Evolutionary conservation across 2,888 invertebrate species (phyloP), one percentile per base, ranked within the genome.

Genomic region (Caenorhabditis imperialis): DNA sequence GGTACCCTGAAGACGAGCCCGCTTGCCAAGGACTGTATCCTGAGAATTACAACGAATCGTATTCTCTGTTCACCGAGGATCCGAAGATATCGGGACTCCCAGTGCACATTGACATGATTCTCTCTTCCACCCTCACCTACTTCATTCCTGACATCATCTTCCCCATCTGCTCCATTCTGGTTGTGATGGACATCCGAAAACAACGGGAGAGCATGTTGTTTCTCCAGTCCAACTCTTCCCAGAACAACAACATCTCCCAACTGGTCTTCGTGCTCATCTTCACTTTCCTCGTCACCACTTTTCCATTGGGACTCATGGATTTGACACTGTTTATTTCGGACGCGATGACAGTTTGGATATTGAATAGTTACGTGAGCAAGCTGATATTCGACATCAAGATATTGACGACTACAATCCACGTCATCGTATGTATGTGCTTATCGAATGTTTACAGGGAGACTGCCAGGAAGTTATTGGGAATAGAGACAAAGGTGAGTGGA

Each of bases 401-500:
- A 27, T 14, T 47, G n/a, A 47, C 45, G 2, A 47, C 45, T 6
- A 47, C 45, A 47, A 27, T 47, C 45, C 45, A 47, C 45, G 45
- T 47, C 27, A 27, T 47, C 1, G 27, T 47, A 3, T 47, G 45
- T 25, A 14, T 7, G 6, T 47, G n/a, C 5, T 27, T 47, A 27
- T 47, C 45, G 27, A 47, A 27, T 25, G 20, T 47, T 6, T 47
- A 47, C 27, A 23, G 45, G 8, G 45, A 47, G 12, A 47, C 45
- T 25, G 25, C 45, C 1, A 25, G 18, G 25, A 47, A 47, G 14
- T 4, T 47, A 5, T 3, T 22, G 38, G 38, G 40, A 10, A 40
- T 20, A 20, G 20, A 18, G 18, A 10, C 5, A 20, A 40, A 18
- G 40, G 40, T 40, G 40, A 18, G 40, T n/a, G n/a, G n/a, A n/a